Evolutionary conservation across 2,797 vertebrate genomes (phyloP).

Genomic region (Astyanax mexicanus): DNA sequence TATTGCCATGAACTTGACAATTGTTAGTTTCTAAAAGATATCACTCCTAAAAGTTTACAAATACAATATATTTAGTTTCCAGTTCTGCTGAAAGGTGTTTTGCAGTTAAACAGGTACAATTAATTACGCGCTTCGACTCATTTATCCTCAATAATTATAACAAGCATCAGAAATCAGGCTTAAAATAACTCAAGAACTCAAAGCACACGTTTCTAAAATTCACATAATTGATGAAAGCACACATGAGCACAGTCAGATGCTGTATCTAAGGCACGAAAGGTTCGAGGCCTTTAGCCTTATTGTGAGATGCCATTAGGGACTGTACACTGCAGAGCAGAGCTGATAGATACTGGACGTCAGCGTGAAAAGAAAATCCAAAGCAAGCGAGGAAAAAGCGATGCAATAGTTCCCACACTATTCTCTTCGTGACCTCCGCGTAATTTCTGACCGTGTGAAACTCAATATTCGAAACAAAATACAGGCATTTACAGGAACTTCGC

Average conservation of each 20-base stretch:
- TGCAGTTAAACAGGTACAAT: not conserved
- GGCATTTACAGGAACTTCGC: conserved; percentile 30
- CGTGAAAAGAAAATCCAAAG: conserved; percentile 13
- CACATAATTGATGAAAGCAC: too few relatives aligned
- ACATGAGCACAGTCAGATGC: not conserved
- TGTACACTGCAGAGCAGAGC: too few relatives aligned
- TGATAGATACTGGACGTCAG: not conserved
- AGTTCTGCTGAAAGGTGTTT: conserved; percentile 9
- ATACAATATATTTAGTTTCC: conserved; percentile 8
- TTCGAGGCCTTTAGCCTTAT: not conserved
- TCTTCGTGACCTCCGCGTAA: not conserved
- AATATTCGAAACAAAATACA: conserved; percentile 28
- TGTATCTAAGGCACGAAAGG: not conserved
- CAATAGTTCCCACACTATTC: not conserved
- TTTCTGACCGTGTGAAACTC: not conserved
- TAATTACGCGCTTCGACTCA: too few relatives aligned
- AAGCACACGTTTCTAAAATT: not conserved
- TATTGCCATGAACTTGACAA: too few relatives aligned
- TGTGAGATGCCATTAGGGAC: not conserved
- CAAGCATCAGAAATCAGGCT: not conserved
- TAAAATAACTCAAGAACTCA: not conserved
- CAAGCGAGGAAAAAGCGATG: not conserved
- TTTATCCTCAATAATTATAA: not conserved
- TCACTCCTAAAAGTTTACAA: not conserved
- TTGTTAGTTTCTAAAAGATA: too few relatives aligned